These are phyloP conservation scores for Psittacula echo DNA, from an alignment of 2,797 vertebrate species.

Conservation along the genomic window DNA sequence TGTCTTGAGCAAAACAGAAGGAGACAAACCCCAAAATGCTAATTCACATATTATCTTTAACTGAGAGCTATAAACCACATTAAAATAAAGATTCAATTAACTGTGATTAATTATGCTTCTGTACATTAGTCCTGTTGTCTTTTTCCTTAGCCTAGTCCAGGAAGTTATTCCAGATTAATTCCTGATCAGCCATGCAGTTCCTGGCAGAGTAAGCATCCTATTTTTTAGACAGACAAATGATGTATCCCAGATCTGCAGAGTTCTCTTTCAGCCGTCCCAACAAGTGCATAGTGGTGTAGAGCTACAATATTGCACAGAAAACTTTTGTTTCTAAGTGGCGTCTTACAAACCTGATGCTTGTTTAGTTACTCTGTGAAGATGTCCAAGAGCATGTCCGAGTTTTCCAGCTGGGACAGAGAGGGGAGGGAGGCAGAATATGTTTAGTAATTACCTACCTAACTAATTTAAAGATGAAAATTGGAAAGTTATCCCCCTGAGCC, in stretches of 20 bases:
- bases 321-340: too few species aligned
- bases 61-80: neutral
- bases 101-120: slow-evolving; percentile 45
- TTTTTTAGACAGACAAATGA: slow-evolving; percentile 16
- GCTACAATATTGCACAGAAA: neutral
- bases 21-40: neutral
- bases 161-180: slow-evolving; percentile 56
- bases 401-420: neutral
- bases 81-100: slow-evolving; percentile 39
- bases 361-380: neutral
- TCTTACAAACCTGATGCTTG: neutral
- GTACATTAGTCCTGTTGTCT: slow-evolving; percentile 43
- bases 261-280: neutral
- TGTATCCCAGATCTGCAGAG: neutral
- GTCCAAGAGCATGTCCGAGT: neutral
- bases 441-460: neutral
- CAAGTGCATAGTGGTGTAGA: neutral
- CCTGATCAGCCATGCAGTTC: slow-evolving; percentile 25
- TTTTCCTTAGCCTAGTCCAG: slow-evolving; percentile 29
- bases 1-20: slow-evolving; percentile 10
- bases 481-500: neutral
- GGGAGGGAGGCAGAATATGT: neutral
- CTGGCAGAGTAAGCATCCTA: slow-evolving; percentile 20
- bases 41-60: slow-evolving; percentile 12
- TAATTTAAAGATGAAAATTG: neutral